Evolutionary conservation across 2,113 vertebrate species (phyloP), one percentile per base, ranked within the genome.

Genomic region (Poicephalus meyeri): DNA sequence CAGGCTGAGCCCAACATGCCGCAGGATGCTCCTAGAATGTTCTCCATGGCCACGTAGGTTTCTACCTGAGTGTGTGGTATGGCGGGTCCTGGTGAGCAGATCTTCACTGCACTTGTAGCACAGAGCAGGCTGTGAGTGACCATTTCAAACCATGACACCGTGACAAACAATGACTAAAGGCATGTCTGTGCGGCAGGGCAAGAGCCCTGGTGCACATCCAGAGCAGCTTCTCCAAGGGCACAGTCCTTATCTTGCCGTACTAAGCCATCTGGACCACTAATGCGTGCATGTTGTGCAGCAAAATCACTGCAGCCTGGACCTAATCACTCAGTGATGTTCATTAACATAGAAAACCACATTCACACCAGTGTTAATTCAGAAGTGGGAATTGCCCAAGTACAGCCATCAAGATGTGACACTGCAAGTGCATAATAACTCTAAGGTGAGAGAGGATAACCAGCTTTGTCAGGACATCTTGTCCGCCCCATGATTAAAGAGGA

Each of bases 401-500:
- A 74, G 69, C 65, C 92, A 90, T 35, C 90, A 65, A 92, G 56
- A 95, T 0, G 23, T 56, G 71, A 91, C 66, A 79, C 66, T 92
- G 60, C 69, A 80, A 91, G 58, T 29, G 80, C 31, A 4, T 33
- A 74, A 16, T 26, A 93, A 58, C 33, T 61, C 78, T 89, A 60
- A 47, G 37, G 82, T 39, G 56, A 86, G 4, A 49, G 68, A 95
- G 44, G 53, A 91, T 10, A 92, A 86, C 56, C 78, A 70, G 68
- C 70, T 89, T 72, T 96, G 84, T 81, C 65, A 86, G 88, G 77
- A 89, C 83, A 79, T 53, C 64, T 86, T 42, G 63, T 93, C 88
- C 96, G 85, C 61, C 63, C 95, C 86, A 70, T 5, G 44, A 77
- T 88, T 95, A 63, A 94, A 90, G 81, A 94, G 86, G 89, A 95